Base-by-base conservation (phyloP, 2,888 invertebrate species). In the Falcaria lacertinaria region DNA sequence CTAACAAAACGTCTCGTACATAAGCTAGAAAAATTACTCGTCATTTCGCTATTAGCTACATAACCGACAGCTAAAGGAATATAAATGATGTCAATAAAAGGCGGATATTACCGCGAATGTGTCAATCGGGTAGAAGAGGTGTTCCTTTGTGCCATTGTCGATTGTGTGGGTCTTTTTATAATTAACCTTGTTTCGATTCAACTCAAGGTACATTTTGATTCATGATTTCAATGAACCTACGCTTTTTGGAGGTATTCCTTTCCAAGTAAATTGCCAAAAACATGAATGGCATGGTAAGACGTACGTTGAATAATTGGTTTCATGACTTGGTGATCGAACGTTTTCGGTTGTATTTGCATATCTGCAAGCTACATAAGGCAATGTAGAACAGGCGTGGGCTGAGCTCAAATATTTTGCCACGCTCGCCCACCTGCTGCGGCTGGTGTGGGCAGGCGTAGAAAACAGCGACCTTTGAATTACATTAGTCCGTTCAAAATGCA, bases 321-420 rank as follows among this genome's bases (percentile, higher is more conserved):
- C 11, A 28, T 3, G 8, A 11, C 2, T 28, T 11, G 28, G 28
- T 28, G 7, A 28, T 7, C 6, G 1, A 28, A 8, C 11, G 7
- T 28, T 11, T 28, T 7, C 28, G 28, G 28, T 11, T 5, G 2
- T 28, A 37, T 45, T 48, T 49, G 45, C 47, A 56, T 54, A 53
- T 57, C 50, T 54, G 43, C 53, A 40, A 52, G 49, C 45, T 56
- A 59, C 51, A 59, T 61, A 70, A 71, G 73, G 72, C 51, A 52
- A 83, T 73, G 64, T 82, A 58, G 82, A 78, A 72, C 81, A 54
- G 7, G 50, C 61, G 85, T 83, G 72, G 80, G 81, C 19, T 52
- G 55, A 52, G 51, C 60, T 64, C 61, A 64, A 76, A 74, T 75
- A 73, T 75, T 75, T 72, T 56, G 74, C 69, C 57, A 60, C 44